phyloP scores from a whole-genome alignment of 2,113 vertebrate genomes.

The Dinomys branickii region DNA sequence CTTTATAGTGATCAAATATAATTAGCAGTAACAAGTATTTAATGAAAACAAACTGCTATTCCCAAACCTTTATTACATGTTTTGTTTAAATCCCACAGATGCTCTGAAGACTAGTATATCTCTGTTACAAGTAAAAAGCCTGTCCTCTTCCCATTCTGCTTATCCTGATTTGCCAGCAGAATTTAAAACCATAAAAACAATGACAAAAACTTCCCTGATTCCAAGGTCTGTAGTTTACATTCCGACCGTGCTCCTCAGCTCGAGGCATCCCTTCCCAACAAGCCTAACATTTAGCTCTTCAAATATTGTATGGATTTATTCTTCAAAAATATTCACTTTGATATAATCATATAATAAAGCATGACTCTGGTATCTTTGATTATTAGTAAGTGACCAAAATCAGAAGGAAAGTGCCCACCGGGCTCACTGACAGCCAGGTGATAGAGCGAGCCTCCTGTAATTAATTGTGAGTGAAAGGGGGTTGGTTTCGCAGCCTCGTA shows the following conservation, averaged over 20 bases:
- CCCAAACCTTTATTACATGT: conserved; percentile 78
- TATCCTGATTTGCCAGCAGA: neutral
- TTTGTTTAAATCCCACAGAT: conserved; percentile 77
- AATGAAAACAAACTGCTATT: conserved; percentile 87
- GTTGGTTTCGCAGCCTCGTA: conserved; percentile 89
- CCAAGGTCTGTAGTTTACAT: conserved; percentile 3
- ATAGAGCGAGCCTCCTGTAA: conserved; percentile 90
- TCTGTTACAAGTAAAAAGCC: conserved; percentile 50
- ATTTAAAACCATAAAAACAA: conserved; percentile 39
- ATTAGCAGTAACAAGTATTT: conserved; percentile 86
- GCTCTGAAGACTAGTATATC: conserved; percentile 65
- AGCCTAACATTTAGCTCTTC: conserved; percentile 57
- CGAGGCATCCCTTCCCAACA: conserved; percentile 63
- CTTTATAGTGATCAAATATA: conserved; percentile 86
- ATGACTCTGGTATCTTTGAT: conserved; percentile 88
- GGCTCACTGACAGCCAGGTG: conserved; percentile 89
- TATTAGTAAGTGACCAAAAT: conserved; percentile 87
- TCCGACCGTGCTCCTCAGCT: conserved; percentile 49
- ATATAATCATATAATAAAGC: conserved; percentile 61
- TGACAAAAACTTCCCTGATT: conserved; percentile 60
- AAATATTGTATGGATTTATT: conserved; percentile 59
- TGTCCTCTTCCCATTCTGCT: neutral
- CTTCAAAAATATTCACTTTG: conserved; percentile 60
- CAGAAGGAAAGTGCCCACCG: conserved; percentile 85
- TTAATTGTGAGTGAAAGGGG: conserved; percentile 93